Evolutionary conservation across 2,888 invertebrate species (phyloP).

Genomic region (Apomyelois bistriatella): DNA sequence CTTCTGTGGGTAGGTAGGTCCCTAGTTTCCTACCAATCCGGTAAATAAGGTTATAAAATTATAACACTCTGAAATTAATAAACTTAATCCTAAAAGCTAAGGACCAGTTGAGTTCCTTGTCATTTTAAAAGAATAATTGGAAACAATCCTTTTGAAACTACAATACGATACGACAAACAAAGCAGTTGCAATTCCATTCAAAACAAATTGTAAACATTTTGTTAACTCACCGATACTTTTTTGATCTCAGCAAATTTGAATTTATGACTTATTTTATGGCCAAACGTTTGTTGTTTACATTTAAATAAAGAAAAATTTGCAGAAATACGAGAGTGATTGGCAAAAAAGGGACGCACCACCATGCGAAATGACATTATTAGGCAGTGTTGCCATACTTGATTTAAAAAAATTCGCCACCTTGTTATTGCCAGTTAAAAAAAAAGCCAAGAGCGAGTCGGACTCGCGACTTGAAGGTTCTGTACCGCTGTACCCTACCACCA

Average conservation of each 20-base stretch:
- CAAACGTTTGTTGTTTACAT: slow-evolving; percentile 33
- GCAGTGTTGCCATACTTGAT: slow-evolving; percentile 28
- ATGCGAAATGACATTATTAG: slow-evolving; percentile 60
- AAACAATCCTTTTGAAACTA: not conserved
- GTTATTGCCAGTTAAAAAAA: no score
- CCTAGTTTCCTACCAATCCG: no score
- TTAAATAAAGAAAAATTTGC: slow-evolving; percentile 53
- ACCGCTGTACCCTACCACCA: no score
- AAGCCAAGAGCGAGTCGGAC: no score
- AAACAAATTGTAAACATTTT: not conserved
- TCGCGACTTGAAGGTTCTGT: no score
- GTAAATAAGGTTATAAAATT: not conserved
- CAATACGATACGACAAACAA: not conserved
- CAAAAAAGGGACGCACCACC: slow-evolving; percentile 70
- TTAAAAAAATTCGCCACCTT: no score
- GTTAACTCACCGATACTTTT: slow-evolving; percentile 42
- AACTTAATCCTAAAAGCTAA: no score
- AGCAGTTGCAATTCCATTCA: not conserved
- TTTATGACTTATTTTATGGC: slow-evolving; percentile 23
- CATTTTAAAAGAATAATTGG: not conserved
- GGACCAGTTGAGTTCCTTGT: not conserved
- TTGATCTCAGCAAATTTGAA: slow-evolving; percentile 22
- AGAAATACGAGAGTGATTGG: slow-evolving; percentile 68
- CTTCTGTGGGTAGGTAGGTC: no score
- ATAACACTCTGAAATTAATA: not conserved